Percentiles rank a stretch among this genome's conserved stretches.
These are phyloP conservation scores for Corbicula japonica DNA, from an alignment of 2,888 invertebrate species.

Conservation along the genomic window DNA sequence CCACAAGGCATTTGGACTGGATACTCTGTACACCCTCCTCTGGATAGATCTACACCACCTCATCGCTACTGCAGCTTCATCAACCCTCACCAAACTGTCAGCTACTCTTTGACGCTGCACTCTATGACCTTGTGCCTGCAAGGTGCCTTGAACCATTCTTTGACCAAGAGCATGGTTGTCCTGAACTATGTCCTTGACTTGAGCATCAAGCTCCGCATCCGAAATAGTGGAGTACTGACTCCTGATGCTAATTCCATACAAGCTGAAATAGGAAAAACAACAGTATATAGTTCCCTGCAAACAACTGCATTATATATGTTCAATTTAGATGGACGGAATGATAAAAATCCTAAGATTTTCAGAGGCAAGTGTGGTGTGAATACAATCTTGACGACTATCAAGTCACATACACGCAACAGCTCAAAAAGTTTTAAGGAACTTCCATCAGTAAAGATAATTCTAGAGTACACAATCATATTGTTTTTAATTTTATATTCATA, in stretches of 20 bases:
- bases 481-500: too few relatives aligned
- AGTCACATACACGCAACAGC: too few relatives aligned
- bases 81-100: slow-evolving; percentile 16
- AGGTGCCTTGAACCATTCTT: not conserved
- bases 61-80: slow-evolving; percentile 25
- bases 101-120: slow-evolving; percentile 32
- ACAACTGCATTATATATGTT: too few relatives aligned
- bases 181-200: not conserved
- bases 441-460: too few relatives aligned
- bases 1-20: slow-evolving; percentile 35
- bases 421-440: too few relatives aligned
- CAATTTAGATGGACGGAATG: too few relatives aligned
- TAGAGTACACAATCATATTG: too few relatives aligned
- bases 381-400: too few relatives aligned
- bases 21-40: slow-evolving; percentile 5
- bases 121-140: not conserved
- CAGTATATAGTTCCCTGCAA: too few relatives aligned
- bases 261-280: too few relatives aligned
- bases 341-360: too few relatives aligned
- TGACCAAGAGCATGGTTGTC: slow-evolving; percentile 9
- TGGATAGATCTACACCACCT: slow-evolving; percentile 11
- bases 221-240: slow-evolving; percentile 1
- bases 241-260: not conserved
- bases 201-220: slow-evolving; percentile 16
- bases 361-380: too few relatives aligned